Evolutionary conservation across 2,797 vertebrate genomes (phyloP).

Genomic region (Parauchenoglanis ngamensis): DNA sequence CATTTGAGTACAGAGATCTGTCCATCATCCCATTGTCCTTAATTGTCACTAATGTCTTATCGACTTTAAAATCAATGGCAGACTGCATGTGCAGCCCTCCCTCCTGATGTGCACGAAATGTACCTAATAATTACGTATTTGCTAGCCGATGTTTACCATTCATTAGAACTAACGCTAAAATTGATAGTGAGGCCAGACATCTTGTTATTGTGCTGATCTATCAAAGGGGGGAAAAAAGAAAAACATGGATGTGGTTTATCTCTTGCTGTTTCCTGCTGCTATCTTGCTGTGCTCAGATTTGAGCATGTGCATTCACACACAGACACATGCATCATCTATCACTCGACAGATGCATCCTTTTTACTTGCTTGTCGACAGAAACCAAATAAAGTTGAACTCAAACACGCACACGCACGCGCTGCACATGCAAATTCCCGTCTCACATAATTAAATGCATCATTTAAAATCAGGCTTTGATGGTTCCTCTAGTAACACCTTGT

Average conservation of each 20-base stretch:
- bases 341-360: conserved; percentile 14
- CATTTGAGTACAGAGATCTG: background rate
- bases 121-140: conserved; percentile 76
- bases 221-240: conserved; percentile 58
- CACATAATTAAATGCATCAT: conserved; percentile 72
- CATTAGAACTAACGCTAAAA: conserved; percentile 36
- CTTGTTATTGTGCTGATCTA: conserved; percentile 66
- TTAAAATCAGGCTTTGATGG: conserved; percentile 76
- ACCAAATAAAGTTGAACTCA: conserved; percentile 28
- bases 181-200: conserved; percentile 50
- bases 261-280: conserved; percentile 73
- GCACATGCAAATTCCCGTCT: conserved; percentile 53
- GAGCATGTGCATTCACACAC: conserved; percentile 18
- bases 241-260: conserved; percentile 58
- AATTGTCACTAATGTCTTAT: conserved; percentile 38
- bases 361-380: conserved; percentile 27
- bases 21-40: background rate
- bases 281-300: conserved; percentile 66
- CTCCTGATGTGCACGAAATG: conserved; percentile 69
- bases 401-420: conserved; percentile 19
- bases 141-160: conserved; percentile 65
- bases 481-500: conserved; percentile 72
- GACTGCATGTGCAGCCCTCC: conserved; percentile 73
- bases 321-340: conserved; percentile 20
- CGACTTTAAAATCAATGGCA: conserved; percentile 70